A percentile compares a stretch with the other conserved stretches of the same genome.
phyloP scores from a whole-genome alignment of 2,797 vertebrate species.

The Labeo calbasu region DNA sequence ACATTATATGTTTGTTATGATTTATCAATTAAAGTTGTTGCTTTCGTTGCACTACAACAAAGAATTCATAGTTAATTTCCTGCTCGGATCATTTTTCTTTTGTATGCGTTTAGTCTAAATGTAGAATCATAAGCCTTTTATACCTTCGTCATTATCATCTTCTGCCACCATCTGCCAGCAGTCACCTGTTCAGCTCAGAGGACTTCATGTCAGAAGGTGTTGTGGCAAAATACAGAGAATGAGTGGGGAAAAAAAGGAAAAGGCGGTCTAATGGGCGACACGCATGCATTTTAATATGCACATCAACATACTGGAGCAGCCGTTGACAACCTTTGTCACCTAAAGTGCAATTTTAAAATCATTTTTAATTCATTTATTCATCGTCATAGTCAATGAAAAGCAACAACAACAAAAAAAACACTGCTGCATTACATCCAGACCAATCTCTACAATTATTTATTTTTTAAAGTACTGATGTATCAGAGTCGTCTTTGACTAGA shows the following conservation, averaged over 20 bases:
- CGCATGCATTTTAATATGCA: neutral
- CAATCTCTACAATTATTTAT: neutral
- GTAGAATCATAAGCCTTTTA: conserved; percentile 69
- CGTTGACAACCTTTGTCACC: neutral
- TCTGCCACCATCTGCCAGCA: conserved; percentile 61
- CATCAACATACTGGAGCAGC: neutral
- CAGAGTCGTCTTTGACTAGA: neutral
- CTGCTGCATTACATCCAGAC: neutral
- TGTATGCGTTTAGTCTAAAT: neutral
- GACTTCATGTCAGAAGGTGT: conserved; percentile 12
- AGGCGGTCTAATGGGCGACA: neutral
- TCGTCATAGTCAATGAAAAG: neutral
- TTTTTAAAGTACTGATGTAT: neutral
- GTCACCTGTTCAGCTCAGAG: conserved; percentile 38
- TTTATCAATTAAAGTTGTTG: neutral
- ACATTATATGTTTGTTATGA: neutral
- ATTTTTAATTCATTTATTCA: neutral
- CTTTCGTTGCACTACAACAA: neutral
- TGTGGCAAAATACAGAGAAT: neutral
- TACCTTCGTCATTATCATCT: conserved; percentile 53
- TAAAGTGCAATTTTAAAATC: neutral
- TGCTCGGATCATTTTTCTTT: neutral
- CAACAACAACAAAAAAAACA: neutral
- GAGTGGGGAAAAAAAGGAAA: neutral
- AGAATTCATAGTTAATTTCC: neutral